Conservation (phyloP, 2,113 vertebrate genomes). For the Budorcas taxicolor region DNA sequence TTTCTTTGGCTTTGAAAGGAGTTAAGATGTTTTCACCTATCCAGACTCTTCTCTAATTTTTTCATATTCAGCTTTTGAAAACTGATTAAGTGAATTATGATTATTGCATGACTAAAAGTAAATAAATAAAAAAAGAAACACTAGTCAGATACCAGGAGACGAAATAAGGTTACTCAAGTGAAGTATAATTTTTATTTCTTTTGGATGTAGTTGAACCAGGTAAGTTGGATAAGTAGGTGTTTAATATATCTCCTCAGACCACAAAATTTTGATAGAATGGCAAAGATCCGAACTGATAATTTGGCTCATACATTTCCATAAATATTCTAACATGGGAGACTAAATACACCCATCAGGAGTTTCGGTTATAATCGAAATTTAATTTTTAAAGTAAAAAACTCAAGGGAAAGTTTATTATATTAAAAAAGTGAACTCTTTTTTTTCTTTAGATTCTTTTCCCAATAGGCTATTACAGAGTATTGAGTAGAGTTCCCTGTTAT, state of each 20-base stretch:
- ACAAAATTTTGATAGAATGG: not conserved
- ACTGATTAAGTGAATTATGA: not conserved
- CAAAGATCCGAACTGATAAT: not conserved
- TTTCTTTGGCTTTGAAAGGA: not conserved
- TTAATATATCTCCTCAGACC: not conserved
- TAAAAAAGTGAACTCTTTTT: not conserved
- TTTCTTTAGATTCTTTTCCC: not conserved
- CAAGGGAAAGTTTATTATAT: not conserved
- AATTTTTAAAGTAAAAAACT: not conserved
- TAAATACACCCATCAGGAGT: not conserved
- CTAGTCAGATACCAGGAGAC: not conserved
- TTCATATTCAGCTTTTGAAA: not conserved
- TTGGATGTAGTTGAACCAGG: not conserved
- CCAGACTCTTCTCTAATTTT: not conserved
- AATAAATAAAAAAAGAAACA: not conserved
- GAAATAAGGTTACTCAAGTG: not conserved
- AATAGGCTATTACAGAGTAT: not conserved
- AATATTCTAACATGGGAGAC: not conserved
- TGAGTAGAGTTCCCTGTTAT: not conserved
- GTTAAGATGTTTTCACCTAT: not conserved
- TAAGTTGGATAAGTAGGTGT: not conserved
- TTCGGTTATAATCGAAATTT: not conserved
- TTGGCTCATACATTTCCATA: not conserved
- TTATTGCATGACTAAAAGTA: not conserved
- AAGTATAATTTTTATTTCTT: not conserved